Evolutionary conservation across 2,113 vertebrate species (phyloP).

Genomic region (Cyanoliseus patagonus): DNA sequence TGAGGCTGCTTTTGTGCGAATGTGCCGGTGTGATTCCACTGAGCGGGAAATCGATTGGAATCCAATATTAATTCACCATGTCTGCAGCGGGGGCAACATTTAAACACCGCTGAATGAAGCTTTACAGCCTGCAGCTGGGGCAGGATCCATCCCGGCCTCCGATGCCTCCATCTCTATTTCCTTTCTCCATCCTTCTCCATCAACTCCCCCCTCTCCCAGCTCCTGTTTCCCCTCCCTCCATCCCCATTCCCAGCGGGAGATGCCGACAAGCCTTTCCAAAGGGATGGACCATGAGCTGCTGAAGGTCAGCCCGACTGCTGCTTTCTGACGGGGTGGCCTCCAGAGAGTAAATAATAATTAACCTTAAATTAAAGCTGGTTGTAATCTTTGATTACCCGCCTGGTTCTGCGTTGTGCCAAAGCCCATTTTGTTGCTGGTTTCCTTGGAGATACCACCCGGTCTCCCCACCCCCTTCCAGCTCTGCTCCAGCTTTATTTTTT

Average conservation of each 20-base stretch:
- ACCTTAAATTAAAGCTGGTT: slow-evolving; percentile 66
- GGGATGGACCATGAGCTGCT: neutral
- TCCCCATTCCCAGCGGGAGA: neutral
- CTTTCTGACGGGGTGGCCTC: neutral
- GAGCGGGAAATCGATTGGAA: slow-evolving; percentile 61
- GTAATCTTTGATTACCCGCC: slow-evolving; percentile 48
- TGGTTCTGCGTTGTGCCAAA: neutral
- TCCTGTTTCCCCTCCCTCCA: neutral
- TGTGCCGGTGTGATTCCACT: neutral
- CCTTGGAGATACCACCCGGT: slow-evolving; percentile 60
- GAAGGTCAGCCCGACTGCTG: slow-evolving; percentile 8
- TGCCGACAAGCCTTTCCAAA: accelerated
- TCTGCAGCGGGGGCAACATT: neutral
- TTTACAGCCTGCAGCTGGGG: neutral
- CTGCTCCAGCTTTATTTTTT: neutral
- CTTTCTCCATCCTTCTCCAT: neutral
- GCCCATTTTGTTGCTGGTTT: slow-evolving; percentile 66
- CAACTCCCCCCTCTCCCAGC: neutral
- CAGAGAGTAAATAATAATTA: slow-evolving; percentile 69
- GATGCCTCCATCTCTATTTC: neutral
- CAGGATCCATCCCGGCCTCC: neutral
- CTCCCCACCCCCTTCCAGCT: slow-evolving; percentile 5
- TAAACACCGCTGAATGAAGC: neutral
- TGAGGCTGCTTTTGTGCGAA: neutral
- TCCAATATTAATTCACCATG: slow-evolving; percentile 60